Evolutionary conservation across 2,113 vertebrate species (phyloP).

Genomic region (Protomyctophum bolini): DNA sequence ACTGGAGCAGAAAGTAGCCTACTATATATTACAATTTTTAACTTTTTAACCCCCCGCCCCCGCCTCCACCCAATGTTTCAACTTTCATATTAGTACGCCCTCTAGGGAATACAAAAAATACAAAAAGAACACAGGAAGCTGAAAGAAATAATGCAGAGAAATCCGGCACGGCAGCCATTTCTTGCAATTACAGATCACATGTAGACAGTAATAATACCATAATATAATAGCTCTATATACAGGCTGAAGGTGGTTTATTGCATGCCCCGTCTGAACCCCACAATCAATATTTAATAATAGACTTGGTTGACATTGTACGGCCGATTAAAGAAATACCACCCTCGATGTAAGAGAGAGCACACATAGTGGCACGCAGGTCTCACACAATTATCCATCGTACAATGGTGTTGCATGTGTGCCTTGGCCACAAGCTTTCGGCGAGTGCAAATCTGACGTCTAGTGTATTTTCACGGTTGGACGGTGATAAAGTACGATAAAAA

Average conservation of each 20-base stretch:
- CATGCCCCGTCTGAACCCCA: constrained; percentile 47
- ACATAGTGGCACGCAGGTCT: not conserved
- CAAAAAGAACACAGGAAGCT: constrained; percentile 5
- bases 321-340: constrained; percentile 27
- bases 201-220: constrained; percentile 42
- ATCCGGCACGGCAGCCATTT: constrained; percentile 32
- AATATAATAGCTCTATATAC: constrained; percentile 46
- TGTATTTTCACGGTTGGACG: constrained; percentile 10
- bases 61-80: no score
- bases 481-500: not conserved
- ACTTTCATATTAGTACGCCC: no score
- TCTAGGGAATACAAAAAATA: constrained; percentile 14
- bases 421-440: no score
- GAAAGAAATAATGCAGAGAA: constrained; percentile 20
- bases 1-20: not conserved
- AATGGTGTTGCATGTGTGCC: no score
- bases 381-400: no score
- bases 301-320: constrained; percentile 33
- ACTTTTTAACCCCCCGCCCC: not conserved
- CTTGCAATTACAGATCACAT: constrained; percentile 45
- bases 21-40: not conserved
- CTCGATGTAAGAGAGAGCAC: constrained; percentile 42
- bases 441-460: not conserved
- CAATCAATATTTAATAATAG: constrained; percentile 76
- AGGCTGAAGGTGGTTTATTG: constrained; percentile 52